phyloP scores from a whole-genome alignment of 53 echinoderm and acorn worm species.

The Stichopus horrens region DNA sequence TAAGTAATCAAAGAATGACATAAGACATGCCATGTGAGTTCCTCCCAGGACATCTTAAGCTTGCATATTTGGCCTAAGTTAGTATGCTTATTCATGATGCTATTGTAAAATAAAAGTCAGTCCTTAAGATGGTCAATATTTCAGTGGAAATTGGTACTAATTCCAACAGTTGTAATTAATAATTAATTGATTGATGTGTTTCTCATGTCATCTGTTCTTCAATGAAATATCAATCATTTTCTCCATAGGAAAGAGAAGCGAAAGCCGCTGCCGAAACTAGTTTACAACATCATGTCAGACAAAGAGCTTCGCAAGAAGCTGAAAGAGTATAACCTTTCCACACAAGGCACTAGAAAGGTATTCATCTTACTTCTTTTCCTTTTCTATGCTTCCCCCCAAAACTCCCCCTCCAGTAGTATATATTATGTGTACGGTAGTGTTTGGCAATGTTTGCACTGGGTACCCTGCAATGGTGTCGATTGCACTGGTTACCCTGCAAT shows the following conservation, averaged over 20 bases:
- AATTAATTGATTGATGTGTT: too few relatives aligned
- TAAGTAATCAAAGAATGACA: too few relatives aligned
- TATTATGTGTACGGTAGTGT: neutral
- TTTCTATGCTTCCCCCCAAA: neutral
- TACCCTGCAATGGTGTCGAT: neutral
- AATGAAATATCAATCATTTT: neutral
- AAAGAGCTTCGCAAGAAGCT: slow-evolving; percentile 89
- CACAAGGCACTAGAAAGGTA: slow-evolving; percentile 71
- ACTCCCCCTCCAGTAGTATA: neutral
- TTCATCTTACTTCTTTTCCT: neutral
- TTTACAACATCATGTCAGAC: slow-evolving; percentile 86
- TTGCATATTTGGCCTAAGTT: too few relatives aligned
- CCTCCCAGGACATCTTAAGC: too few relatives aligned
- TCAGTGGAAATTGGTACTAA: too few relatives aligned
- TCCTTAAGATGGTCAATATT: too few relatives aligned
- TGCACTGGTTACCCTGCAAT: neutral
- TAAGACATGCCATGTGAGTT: too few relatives aligned
- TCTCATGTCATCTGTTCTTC: neutral
- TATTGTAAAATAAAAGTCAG: too few relatives aligned
- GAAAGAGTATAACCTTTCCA: slow-evolving; percentile 69
- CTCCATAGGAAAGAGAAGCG: slow-evolving; percentile 67
- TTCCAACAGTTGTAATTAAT: too few relatives aligned
- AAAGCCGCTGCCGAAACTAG: slow-evolving; percentile 75
- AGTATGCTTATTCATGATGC: too few relatives aligned
- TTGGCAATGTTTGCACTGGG: neutral